Base-by-base conservation (phyloP, 1,140 invertebrate species). In the Papilio aristodemus region DNA sequence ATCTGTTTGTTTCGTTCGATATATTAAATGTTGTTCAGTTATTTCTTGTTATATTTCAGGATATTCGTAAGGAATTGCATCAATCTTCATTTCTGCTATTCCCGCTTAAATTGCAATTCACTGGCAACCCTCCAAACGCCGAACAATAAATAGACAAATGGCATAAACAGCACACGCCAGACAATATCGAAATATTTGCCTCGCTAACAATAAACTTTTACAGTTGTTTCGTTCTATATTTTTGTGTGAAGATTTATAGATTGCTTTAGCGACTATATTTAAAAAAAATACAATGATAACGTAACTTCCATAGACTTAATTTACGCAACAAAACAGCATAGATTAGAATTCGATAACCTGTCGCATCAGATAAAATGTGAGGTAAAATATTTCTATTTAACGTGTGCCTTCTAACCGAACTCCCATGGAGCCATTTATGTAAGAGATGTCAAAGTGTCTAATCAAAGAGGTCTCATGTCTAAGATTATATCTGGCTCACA, bases 1-100 rank as follows among this genome's bases (percentile, higher is more conserved):
- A 10, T 22, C 9, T 8, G n/a, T 46, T 46, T 6, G 14, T 9
- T n/a, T 14, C 2, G 17, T 19, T 19, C 43, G 10, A 50, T 50
- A 22, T 22, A 22, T 50, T 22, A 50, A 50, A 22, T 50, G 46
- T 39, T 13, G 38, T 22, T 50, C 19, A 50, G 46, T 17, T 9
- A 50, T 50, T 50, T 9, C 4, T 22, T 50, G 46, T 50, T 50
- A 50, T 3, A 50, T 50, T 50, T 50, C 7, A 22, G 19, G 17
- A 50, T 22, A 50, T 50, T 22, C 17, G 46, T 50, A 50, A 50
- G 46, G 22, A 50, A 50, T 50, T 50, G 46, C 46, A 50, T 50
- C 46, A 50, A 50, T 50, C 46, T 50, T 50, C 46, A 50, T 50
- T 50, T 50, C 46, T 50, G 46, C 46, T 50, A 50, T 50, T 50